These are phyloP conservation scores for Phylloscopus collybita DNA, from an alignment of 2,797 vertebrate species.

Conservation along the genomic window DNA sequence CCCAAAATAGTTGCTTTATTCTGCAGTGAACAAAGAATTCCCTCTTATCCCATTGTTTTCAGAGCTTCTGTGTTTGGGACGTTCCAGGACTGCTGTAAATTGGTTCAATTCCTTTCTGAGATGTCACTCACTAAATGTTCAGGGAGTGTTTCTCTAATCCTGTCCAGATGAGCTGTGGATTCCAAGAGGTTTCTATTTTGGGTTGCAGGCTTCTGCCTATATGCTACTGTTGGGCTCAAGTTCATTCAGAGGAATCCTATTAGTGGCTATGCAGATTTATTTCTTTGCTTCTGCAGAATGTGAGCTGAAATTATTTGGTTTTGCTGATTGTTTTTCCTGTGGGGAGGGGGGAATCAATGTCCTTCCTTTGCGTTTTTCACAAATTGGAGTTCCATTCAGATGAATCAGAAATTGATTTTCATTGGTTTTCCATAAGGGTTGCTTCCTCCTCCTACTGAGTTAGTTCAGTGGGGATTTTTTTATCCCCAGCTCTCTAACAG, in stretches of 20 bases:
- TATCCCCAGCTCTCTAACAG: not conserved
- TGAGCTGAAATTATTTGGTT: constrained; percentile 7
- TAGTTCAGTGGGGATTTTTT: not conserved
- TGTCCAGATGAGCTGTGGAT: constrained; percentile 73
- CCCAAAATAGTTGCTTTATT: constrained; percentile 30
- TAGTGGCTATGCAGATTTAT: constrained; percentile 43
- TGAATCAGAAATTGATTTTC: constrained; percentile 14
- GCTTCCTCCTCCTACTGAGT: not conserved
- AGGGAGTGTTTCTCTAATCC: constrained; percentile 57
- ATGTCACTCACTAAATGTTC: constrained; percentile 54
- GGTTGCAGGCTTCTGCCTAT: constrained; percentile 41
- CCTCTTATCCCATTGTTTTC: constrained; percentile 56
- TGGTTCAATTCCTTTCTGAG: constrained; percentile 56
- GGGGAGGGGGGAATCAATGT: not conserved
- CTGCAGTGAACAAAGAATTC: constrained; percentile 21
- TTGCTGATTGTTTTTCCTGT: constrained; percentile 14
- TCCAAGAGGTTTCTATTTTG: constrained; percentile 64
- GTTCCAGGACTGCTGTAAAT: constrained; percentile 54
- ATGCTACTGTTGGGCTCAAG: constrained; percentile 68
- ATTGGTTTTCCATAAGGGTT: not conserved
- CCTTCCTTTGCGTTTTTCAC: not conserved
- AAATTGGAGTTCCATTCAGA: not conserved
- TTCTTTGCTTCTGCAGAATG: constrained; percentile 23
- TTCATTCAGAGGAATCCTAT: constrained; percentile 55
- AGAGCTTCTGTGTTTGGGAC: constrained; percentile 10